A percentile compares a stretch with the other conserved stretches of the same genome.
These are phyloP conservation scores for Onychostruthus taczanowskii DNA, from an alignment of 2,113 vertebrate species.

Conservation along the genomic window DNA sequence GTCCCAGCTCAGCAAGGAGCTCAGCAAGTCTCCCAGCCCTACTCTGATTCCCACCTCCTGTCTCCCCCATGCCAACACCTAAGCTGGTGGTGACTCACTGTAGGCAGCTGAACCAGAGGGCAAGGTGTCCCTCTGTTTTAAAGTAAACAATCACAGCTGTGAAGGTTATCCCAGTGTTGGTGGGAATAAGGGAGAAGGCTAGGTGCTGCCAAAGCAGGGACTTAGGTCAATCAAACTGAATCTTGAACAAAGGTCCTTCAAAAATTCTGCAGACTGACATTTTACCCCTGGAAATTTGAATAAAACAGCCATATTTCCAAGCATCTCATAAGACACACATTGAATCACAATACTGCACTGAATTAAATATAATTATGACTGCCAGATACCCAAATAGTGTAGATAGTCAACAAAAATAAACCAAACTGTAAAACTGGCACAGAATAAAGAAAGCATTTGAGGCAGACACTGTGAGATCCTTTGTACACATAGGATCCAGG, in stretches of 20 bases:
- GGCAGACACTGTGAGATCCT: not conserved
- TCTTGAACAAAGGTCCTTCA: not conserved
- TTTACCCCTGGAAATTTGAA: not conserved
- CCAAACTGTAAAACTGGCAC: not conserved
- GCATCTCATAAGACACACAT: not conserved
- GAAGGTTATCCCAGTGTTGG: not conserved
- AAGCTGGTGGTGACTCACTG: not conserved
- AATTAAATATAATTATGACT: not conserved
- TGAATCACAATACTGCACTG: not conserved
- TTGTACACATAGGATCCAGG: not conserved
- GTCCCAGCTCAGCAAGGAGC: not conserved
- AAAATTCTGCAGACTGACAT: not conserved
- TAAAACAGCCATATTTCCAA: not conserved
- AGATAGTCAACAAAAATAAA: not conserved
- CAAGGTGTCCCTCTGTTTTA: not conserved
- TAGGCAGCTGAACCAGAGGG: not conserved
- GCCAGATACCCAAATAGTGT: not conserved
- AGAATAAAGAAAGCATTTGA: not conserved
- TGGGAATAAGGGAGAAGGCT: not conserved
- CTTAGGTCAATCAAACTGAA: not conserved
- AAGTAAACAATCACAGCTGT: not conserved
- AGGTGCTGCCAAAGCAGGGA: not conserved
- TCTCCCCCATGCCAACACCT: not conserved
- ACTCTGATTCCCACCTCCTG: not conserved
- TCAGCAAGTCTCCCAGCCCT: too few relatives aligned